A percentile compares a stretch with the other conserved stretches of the same genome.
These are phyloP conservation scores for Lepus europaeus DNA, from an alignment of 2,113 vertebrate genomes.

Conservation along the genomic window DNA sequence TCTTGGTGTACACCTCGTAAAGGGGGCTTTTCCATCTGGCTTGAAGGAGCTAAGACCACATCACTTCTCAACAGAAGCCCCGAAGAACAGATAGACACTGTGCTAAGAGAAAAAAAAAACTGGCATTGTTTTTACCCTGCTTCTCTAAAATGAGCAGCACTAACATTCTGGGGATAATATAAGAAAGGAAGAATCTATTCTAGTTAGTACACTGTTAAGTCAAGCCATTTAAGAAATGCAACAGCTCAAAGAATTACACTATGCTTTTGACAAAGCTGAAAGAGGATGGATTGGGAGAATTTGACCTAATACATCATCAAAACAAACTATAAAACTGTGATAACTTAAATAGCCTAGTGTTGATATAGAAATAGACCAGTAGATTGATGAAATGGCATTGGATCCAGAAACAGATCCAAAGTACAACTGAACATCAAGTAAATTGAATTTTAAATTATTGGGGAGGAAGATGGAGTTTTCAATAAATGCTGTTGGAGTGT, in stretches of 20 bases:
- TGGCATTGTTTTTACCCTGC: background rate
- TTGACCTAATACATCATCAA: constrained; percentile 47
- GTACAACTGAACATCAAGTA: constrained; percentile 43
- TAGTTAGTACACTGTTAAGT: constrained; percentile 31
- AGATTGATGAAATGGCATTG: background rate
- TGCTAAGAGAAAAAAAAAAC: background rate
- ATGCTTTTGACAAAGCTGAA: constrained; percentile 40
- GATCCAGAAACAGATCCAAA: constrained; percentile 47
- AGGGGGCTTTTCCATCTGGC: constrained; percentile 63
- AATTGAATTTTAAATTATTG: constrained; percentile 55
- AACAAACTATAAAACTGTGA: constrained; percentile 6
- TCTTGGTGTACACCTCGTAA: constrained; percentile 6
- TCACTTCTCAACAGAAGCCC: constrained; percentile 1
- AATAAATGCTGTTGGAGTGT: background rate
- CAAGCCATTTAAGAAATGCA: constrained; percentile 31
- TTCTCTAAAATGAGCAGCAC: constrained; percentile 11
- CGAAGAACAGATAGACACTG: constrained; percentile 12
- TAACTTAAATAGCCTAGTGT: constrained; percentile 5
- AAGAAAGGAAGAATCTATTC: background rate
- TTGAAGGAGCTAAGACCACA: constrained; percentile 14
- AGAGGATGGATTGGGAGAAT: background rate
- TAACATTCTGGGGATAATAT: constrained; percentile 29
- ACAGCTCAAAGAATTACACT: background rate
- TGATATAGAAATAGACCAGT: constrained; percentile 45
- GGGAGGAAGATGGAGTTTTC: background rate